These are phyloP conservation scores for Amphiura filiformis DNA, from an alignment of 35 echinoderm and acorn worm species.

Conservation along the genomic window DNA sequence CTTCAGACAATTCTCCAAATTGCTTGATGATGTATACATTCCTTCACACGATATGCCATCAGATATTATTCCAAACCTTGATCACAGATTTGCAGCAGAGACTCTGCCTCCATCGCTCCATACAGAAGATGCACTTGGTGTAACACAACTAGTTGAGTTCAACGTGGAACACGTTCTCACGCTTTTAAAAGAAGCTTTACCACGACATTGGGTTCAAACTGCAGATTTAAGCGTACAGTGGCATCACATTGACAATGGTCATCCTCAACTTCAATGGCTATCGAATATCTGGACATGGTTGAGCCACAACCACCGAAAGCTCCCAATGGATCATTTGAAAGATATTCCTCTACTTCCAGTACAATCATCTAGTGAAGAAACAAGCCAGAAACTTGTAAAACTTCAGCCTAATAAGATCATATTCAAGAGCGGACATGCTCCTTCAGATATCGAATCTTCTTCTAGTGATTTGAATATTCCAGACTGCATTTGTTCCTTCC, in stretches of 20 bases:
- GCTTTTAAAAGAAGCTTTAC: background rate
- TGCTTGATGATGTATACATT: background rate
- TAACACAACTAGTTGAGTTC: background rate
- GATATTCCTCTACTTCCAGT: conserved; percentile 25
- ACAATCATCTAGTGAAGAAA: background rate
- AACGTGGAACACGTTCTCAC: background rate
- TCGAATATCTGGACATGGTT: conserved; percentile 14
- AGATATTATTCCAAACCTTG: conserved; percentile 6
- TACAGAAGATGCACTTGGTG: background rate
- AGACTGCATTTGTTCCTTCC: conserved; percentile 12
- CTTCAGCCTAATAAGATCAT: background rate
- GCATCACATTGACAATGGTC: background rate
- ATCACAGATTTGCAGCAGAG: conserved; percentile 9
- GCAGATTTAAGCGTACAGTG: background rate
- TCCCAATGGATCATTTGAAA: background rate
- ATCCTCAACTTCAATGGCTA: conserved; percentile 1
- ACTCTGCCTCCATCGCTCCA: background rate
- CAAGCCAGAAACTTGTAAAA: background rate
- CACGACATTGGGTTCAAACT: background rate
- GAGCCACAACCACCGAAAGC: background rate
- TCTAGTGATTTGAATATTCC: background rate
- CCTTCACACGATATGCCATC: background rate
- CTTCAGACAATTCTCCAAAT: conserved; percentile 18
- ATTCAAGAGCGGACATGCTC: background rate
- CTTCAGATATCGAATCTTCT: background rate